These are phyloP conservation scores for Spodoptera littoralis DNA, from an alignment of 2,888 invertebrate genomes.

Conservation along the genomic window DNA sequence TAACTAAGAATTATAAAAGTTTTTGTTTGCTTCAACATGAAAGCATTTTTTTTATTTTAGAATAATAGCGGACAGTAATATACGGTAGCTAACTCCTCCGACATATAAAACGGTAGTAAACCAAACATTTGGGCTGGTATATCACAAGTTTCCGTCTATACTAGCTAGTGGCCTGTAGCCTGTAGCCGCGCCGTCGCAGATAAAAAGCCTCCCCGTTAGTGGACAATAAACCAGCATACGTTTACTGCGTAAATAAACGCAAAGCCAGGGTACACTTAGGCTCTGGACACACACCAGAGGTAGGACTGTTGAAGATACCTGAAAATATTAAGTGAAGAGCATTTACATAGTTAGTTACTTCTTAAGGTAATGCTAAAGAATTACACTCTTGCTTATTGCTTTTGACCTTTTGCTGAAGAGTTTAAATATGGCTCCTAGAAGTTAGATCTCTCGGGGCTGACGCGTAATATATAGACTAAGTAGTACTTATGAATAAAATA, in stretches of 20 bases:
- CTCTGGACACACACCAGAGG: constrained; percentile 5
- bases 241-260: constrained; percentile 65
- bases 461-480: no score
- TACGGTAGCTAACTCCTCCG: not conserved
- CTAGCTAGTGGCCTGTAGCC: constrained; percentile 24
- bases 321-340: not conserved
- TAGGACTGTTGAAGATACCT: not conserved
- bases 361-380: no score
- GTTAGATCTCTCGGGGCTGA: no score
- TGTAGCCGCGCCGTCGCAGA: constrained; percentile 30
- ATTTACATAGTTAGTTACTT: not conserved
- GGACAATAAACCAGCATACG: constrained; percentile 62
- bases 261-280: constrained; percentile 22
- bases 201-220: constrained; percentile 61
- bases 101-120: constrained; percentile 27
- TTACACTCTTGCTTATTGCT: no score
- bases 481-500: no score
- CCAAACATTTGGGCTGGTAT: constrained; percentile 25
- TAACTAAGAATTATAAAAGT: no score
- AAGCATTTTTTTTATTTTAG: not conserved
- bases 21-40: no score
- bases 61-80: not conserved
- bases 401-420: no score
- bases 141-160: constrained; percentile 41
- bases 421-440: no score